Base-by-base conservation (phyloP, 1,140 invertebrate species). In the Delia radicum region DNA sequence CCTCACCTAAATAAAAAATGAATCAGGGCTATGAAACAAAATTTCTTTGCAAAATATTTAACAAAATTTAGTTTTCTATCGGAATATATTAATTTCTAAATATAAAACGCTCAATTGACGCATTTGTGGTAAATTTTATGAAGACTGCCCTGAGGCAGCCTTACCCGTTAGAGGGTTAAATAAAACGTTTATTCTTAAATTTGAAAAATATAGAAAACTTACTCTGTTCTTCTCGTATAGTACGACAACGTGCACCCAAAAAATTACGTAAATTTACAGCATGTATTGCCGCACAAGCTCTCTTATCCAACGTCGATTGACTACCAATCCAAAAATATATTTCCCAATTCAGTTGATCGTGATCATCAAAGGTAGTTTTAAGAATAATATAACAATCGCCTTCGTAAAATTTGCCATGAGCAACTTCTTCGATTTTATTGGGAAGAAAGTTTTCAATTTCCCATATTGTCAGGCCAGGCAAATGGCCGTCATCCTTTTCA, bases 291-390 rank as follows among this genome's bases (percentile, higher is more conserved):
- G 98, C 94, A 88, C 98, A 99, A 6, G 98, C 98, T 80, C 96
- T 92, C 88, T 99, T 99, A 87, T 99, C 98, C 81, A 99, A 87
- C 5, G 97, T 94, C 15, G 97, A 94, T 86, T 98, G 95, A 79
- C 94, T 94, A 48, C 98, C 98, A 82, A 99, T 99, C 98, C 98
- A 99, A 85, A 99, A 99, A 88, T 94, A 99, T 80, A 99, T 99
- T 80, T 96, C 92, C 96, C 97, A 99, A 73, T 91, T 90, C 0
- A 99, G 87, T 73, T 93, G 93, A 62, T 94, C 94, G 79, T 93
- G 92, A 37, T 97, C 93, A 85, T 99, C 97, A 42, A 94, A 87
- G 42, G 88, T 91, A 0, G 98, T 99, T 87, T 98, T 96, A 62
- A 99, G 87, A 74, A 99, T 90, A 79, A 99, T 99, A 84, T 99